These are phyloP conservation scores for Platichthys stellatus DNA, from an alignment of 2,113 vertebrate genomes.

Conservation along the genomic window DNA sequence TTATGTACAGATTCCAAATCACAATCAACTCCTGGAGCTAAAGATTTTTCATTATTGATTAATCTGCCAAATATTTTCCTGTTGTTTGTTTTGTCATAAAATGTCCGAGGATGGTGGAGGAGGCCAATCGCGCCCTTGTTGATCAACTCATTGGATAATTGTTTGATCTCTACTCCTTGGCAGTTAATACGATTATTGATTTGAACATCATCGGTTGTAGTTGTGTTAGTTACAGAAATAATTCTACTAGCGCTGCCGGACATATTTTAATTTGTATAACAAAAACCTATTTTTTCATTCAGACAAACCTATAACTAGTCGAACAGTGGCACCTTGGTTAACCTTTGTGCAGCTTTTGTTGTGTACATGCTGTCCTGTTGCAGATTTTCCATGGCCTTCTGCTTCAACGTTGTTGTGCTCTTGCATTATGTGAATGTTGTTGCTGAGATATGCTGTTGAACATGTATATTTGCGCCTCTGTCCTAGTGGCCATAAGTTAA, in stretches of 20 bases:
- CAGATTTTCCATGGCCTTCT: neutral
- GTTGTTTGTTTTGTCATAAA: neutral
- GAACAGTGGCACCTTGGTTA: neutral
- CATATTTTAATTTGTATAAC: neutral
- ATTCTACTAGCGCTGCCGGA: neutral
- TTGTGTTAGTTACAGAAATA: too few relatives aligned
- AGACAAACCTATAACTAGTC: neutral
- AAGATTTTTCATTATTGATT: too few relatives aligned
- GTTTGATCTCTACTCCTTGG: neutral
- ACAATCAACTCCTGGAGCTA: too few relatives aligned
- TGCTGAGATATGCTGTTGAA: too few relatives aligned
- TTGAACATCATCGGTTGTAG: neutral
- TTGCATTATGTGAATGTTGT: neutral
- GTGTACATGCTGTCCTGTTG: neutral
- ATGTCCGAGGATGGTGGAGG: too few relatives aligned
- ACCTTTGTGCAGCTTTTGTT: neutral
- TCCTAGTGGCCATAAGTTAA: too few relatives aligned
- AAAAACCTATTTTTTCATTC: neutral
- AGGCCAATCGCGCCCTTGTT: neutral
- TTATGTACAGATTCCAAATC: too few relatives aligned
- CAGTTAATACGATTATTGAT: neutral
- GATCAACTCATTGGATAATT: neutral
- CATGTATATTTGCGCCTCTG: too few relatives aligned
- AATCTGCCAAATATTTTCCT: neutral
- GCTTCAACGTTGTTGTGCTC: neutral